Evolutionary conservation across 2,888 invertebrate species (phyloP).

Genomic region (Bombylius major): DNA sequence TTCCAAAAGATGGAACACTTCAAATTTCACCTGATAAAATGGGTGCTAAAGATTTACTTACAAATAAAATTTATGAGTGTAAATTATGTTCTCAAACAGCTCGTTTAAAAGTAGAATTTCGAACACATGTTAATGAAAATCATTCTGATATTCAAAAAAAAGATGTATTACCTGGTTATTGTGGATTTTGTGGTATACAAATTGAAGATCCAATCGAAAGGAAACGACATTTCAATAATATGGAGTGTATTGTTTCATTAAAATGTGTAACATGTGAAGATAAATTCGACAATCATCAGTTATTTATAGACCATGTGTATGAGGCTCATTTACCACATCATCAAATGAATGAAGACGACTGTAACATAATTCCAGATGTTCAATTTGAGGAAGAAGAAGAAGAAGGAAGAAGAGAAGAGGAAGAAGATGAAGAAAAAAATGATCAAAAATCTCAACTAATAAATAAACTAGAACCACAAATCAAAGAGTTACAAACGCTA

Average conservation of each 20-base stretch:
- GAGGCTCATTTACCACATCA: constrained; percentile 24
- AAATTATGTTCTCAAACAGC: constrained; percentile 34
- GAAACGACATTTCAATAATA: constrained; percentile 36
- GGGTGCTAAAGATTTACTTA: constrained; percentile 34
- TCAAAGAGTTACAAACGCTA: neutral
- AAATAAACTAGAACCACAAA: neutral
- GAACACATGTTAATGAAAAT: constrained; percentile 35
- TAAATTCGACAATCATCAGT: constrained; percentile 33
- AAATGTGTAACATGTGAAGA: constrained; percentile 36
- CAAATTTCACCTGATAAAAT: constrained; percentile 25
- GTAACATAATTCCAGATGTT: too few species aligned
- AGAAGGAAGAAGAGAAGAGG: neutral
- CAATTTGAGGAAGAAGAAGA: neutral
- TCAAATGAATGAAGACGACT: neutral
- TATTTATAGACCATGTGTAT: constrained; percentile 36
- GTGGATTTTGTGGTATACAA: constrained; percentile 32
- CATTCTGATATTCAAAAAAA: constrained; percentile 33
- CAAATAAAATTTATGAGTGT: constrained; percentile 36
- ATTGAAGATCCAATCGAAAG: constrained; percentile 33
- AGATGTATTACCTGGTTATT: constrained; percentile 31
- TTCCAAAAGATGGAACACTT: constrained; percentile 18
- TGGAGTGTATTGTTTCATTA: constrained; percentile 35
- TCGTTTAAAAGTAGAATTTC: constrained; percentile 34
- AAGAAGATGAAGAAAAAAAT: neutral
- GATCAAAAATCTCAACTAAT: neutral